Percentiles rank a stretch among this genome's conserved stretches.
These are phyloP conservation scores for Physeter macrocephalus DNA, from an alignment of 2,113 vertebrate species.

Conservation along the genomic window DNA sequence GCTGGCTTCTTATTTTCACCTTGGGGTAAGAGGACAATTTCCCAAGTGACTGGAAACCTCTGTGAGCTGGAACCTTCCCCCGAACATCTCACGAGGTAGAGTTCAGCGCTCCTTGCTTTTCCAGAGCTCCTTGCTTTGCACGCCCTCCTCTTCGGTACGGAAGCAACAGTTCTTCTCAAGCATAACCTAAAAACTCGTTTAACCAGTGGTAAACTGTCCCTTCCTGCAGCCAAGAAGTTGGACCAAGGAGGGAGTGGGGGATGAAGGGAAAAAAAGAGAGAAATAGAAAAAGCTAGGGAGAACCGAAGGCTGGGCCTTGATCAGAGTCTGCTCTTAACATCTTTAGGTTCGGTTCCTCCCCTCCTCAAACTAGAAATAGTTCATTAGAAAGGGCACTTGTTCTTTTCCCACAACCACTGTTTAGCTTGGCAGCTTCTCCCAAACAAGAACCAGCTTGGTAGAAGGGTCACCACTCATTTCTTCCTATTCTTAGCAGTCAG, in stretches of 20 bases:
- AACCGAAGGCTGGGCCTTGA: background rate
- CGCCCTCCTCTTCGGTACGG: background rate
- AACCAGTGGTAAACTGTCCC: background rate
- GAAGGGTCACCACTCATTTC: background rate
- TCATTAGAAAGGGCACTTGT: background rate
- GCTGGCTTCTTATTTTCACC: background rate
- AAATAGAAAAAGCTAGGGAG: background rate
- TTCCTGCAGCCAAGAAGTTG: background rate
- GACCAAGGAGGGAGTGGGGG: background rate
- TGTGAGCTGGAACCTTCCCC: background rate
- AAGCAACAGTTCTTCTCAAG: background rate
- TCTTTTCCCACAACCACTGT: background rate
- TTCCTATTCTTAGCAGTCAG: slow-evolving; percentile 32
- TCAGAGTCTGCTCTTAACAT: background rate
- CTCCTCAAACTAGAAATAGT: background rate
- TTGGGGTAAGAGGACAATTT: background rate
- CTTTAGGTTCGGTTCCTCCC: background rate
- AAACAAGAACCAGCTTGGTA: background rate
- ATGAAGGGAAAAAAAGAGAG: background rate
- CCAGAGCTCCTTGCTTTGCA: background rate
- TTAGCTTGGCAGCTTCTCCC: background rate
- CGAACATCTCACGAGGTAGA: background rate
- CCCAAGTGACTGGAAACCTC: background rate
- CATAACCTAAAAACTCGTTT: background rate
- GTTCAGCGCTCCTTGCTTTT: too few relatives aligned